Conservation (phyloP, 2,888 invertebrate species). For the Hipparchia semele region DNA sequence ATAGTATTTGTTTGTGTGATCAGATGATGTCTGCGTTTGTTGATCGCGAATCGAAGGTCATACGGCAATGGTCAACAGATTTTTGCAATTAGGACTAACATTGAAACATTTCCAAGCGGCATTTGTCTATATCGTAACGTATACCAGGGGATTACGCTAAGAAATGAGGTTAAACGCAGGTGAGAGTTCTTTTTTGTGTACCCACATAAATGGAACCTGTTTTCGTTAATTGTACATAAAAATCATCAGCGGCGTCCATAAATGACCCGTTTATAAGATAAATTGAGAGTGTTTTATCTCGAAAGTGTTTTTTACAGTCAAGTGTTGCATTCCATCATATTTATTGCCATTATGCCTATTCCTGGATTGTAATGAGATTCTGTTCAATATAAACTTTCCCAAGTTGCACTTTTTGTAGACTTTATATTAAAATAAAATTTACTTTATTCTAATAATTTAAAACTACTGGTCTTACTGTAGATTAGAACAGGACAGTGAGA, state of each 20-base stretch:
- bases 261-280: slow-evolving; percentile 18
- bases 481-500: no score
- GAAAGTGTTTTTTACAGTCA: slow-evolving; percentile 18
- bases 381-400: neutral
- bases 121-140: slow-evolving; percentile 36
- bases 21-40: slow-evolving; percentile 69
- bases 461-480: neutral
- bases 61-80: slow-evolving; percentile 52
- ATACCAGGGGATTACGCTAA: slow-evolving; percentile 49
- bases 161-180: slow-evolving; percentile 57
- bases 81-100: slow-evolving; percentile 45
- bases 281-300: slow-evolving; percentile 23
- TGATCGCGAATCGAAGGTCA: slow-evolving; percentile 59
- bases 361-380: neutral
- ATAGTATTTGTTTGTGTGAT: slow-evolving; percentile 59
- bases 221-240: slow-evolving; percentile 35
- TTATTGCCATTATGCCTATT: neutral
- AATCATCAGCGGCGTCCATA: slow-evolving; percentile 26
- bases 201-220: slow-evolving; percentile 42
- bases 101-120: slow-evolving; percentile 41
- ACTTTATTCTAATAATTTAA: neutral
- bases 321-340: neutral
- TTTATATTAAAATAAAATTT: neutral
- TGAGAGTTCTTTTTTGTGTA: slow-evolving; percentile 48
- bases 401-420: neutral